Percentiles rank a stretch among this genome's conserved stretches.
Evolutionary conservation across 2,797 vertebrate species (phyloP).

Genomic region (Schizothorax lantsangensis): DNA sequence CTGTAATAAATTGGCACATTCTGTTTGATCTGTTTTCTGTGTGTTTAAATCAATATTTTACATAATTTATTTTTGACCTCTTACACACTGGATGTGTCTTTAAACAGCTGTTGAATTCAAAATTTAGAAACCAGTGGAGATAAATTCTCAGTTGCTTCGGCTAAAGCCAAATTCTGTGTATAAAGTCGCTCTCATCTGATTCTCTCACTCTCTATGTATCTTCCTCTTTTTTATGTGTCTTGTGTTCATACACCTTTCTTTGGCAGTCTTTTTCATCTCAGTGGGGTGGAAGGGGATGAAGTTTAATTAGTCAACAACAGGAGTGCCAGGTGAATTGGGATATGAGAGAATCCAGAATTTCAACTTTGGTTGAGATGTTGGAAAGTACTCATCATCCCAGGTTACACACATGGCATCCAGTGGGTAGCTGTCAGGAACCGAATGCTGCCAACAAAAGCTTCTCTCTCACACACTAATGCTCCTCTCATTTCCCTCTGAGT

Average conservation of each 20-base stretch:
- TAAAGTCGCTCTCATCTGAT: background rate
- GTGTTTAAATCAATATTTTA: background rate
- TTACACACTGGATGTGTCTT: background rate
- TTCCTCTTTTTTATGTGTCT: no score
- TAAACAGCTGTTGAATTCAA: background rate
- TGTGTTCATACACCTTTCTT: slow-evolving; percentile 15
- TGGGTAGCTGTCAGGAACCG: background rate
- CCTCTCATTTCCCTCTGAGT: slow-evolving; percentile 14
- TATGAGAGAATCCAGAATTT: slow-evolving; percentile 5
- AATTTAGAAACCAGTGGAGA: background rate
- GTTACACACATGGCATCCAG: background rate
- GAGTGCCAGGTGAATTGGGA: background rate
- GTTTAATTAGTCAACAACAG: slow-evolving; percentile 15
- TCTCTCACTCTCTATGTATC: background rate
- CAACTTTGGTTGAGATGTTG: slow-evolving; percentile 8
- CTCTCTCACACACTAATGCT: background rate
- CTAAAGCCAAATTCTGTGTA: background rate
- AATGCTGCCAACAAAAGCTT: slow-evolving; percentile 14
- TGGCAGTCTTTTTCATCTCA: background rate
- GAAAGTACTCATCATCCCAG: background rate
- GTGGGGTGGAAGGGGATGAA: background rate
- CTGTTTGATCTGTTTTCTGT: background rate
- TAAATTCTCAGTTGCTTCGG: background rate
- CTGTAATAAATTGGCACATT: background rate
- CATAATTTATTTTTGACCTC: background rate